Conservation (phyloP, 2,113 vertebrate species). For the Rhegmatorhina hoffmannsi region DNA sequence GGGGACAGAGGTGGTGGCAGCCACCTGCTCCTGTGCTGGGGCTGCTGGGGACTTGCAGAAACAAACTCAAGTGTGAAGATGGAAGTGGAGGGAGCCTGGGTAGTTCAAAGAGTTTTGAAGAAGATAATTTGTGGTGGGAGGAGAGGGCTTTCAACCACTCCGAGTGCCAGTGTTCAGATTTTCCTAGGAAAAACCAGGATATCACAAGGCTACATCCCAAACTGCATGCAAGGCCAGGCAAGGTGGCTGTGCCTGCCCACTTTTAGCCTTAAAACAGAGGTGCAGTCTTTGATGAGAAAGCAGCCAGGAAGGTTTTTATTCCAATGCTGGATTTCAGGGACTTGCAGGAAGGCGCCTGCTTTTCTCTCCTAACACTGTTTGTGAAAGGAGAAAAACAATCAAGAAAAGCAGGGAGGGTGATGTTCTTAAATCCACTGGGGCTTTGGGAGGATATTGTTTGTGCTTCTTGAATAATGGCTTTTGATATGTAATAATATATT, state of each 20-base stretch:
- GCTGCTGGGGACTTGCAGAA: background rate
- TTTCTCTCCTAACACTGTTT: background rate
- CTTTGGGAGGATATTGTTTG: slow-evolving; percentile 65
- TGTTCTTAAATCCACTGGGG: background rate
- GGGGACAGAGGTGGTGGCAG: background rate
- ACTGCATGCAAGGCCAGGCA: accelerated
- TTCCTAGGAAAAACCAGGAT: background rate
- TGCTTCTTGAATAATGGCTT: slow-evolving; percentile 65
- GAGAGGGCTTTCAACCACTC: background rate
- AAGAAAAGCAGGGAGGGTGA: background rate
- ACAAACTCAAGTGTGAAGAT: accelerated
- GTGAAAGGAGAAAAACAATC: slow-evolving; percentile 26
- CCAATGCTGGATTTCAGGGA: accelerated
- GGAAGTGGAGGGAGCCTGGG: background rate
- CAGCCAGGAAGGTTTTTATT: background rate
- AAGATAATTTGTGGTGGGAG: accelerated
- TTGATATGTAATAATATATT: slow-evolving; percentile 65
- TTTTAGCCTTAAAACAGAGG: background rate
- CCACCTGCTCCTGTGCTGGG: background rate
- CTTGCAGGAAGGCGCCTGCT: accelerated
- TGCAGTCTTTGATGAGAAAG: background rate
- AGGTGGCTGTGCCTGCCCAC: background rate
- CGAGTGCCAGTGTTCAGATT: background rate
- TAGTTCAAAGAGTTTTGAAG: background rate
- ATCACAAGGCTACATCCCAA: accelerated